Evolutionary conservation across 1,140 invertebrate genomes (phyloP), one percentile per base, ranked within the genome.

Genomic region (Drosophila arawakana): DNA sequence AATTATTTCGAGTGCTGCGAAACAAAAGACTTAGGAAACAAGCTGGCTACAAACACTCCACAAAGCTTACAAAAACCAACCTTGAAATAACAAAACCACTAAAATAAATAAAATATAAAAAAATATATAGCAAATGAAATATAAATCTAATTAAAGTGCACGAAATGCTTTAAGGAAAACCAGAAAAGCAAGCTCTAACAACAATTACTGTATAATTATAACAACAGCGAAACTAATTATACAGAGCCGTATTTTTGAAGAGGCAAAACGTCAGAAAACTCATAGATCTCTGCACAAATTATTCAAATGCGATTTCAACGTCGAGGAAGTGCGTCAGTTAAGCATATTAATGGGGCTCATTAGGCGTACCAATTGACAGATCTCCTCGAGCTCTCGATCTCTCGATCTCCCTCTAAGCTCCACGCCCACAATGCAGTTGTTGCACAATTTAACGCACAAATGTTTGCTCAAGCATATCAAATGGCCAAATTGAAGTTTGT

Each of bases 391-490:
- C 11, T 50, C 49, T 30, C 3, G 15, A 21, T 30, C n/a, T n/a
- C n/a, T n/a, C 2, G 18, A 21, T 30, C 25, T 30, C 10, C n/a
- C 21, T 18, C 13, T 30, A 18, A 25, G 55, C n/a, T 11, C 46
- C 8, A 76, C 82, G 73, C 82, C 84, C 84, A 78, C 84, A 71
- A 34, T n/a, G 78, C 81, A 77, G 44, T 69, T 72, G 59, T 83
- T 88, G 84, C 83, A 86, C 75, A 86, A 88, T 67, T 81, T 61
- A 43, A 44, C 54, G 55, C 63, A 63, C 60, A 73, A 57, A 82
- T 65, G 46, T n/a, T 57, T 59, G 60, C 69, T 74, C 78, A 61
- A 68, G 78, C 69, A 60, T 76, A 43, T 18, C 73, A 62, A 57
- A 78, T 58, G 55, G 63, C 61, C 70, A 73, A 66, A 76, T 76